phyloP scores from a whole-genome alignment of 2,888 invertebrate species.

The Lasius fuliginosus region DNA sequence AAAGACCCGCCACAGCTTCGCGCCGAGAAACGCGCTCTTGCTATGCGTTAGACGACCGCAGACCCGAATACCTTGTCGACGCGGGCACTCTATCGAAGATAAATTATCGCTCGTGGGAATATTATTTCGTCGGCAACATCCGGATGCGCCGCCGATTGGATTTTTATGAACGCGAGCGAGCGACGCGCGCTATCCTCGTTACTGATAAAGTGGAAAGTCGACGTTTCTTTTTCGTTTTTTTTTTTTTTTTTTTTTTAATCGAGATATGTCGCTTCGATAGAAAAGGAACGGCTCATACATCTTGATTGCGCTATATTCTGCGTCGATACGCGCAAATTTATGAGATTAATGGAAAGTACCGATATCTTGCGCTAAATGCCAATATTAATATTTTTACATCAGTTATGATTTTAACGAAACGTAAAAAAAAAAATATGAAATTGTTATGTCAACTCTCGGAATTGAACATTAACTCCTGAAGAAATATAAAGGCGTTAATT shows the following conservation, averaged over 20 bases:
- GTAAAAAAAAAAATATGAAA: background rate
- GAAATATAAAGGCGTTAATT: background rate
- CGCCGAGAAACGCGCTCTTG: conserved; percentile 64
- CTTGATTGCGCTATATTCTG: background rate
- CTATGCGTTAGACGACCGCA: conserved; percentile 74
- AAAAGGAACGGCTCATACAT: background rate
- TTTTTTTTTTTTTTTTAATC: background rate
- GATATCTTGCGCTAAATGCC: background rate
- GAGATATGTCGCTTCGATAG: conserved; percentile 11
- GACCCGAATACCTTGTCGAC: conserved; percentile 51
- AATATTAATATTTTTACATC: background rate
- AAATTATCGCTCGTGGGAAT: conserved; percentile 55
- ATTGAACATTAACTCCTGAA: background rate
- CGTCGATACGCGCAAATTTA: conserved; percentile 7
- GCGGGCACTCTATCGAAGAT: conserved; percentile 10
- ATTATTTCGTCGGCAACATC: conserved; percentile 43
- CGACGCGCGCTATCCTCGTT: conserved; percentile 8
- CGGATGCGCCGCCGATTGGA: conserved; percentile 20
- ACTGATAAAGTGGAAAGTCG: conserved; percentile 10
- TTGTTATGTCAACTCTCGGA: background rate
- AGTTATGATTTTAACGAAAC: background rate
- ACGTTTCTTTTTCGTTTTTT: background rate
- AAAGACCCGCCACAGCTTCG: conserved; percentile 27
- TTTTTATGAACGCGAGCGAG: conserved; percentile 27
- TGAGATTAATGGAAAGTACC: background rate